Base-by-base conservation (phyloP, 2,113 vertebrate species). In the Calidris pygmaea region DNA sequence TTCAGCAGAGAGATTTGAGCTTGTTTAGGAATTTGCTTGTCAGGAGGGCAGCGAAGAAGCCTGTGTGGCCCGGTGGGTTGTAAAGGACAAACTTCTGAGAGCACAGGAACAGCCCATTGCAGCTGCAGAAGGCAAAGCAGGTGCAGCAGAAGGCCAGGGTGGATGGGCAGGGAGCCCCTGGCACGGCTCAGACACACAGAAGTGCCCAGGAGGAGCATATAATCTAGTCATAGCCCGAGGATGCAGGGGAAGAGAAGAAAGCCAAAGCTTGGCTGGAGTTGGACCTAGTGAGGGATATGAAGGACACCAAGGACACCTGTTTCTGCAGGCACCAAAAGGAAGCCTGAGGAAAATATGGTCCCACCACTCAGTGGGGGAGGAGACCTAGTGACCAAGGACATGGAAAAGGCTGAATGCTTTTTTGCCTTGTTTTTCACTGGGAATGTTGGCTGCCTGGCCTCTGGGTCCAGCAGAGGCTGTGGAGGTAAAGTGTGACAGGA, bases 301-400 rank as follows among this genome's bases (percentile, higher is more conserved):
- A 86, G 35, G 75, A 35, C 48, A 35, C 20, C 6, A 32, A 70
- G 66, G 47, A 80, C n/a, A 21, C 15, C 66, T 90, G 47, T 39
- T 85, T 56, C 63, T 80, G 53, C 43, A 72, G 58, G 39, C 26
- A 45, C 37, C 32, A 3, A 11, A 45, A 67, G 22, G 39, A 89
- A 56, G 22, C 37, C 60, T 71, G 70, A 45, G 41, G 43, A 55
- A 74, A 41, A 47, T 10, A 13, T 0, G 0, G 32, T 65, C 39
- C 35, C 26, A 7, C n/a, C 1, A 2, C 15, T 73, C 20, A 20
- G 29, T 24, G 6, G 1, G 16, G 27, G 22, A 73, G 56, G 35
- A 72, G 47, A 55, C 14, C 22, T 32, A 7, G 72, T 37, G 58
- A 45, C 47, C 32, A 53, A 63, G 62, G 62, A 21, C 24, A 16